These are phyloP conservation scores for Eudyptes chrysolophus DNA, from an alignment of 2,113 vertebrate species.

Conservation along the genomic window DNA sequence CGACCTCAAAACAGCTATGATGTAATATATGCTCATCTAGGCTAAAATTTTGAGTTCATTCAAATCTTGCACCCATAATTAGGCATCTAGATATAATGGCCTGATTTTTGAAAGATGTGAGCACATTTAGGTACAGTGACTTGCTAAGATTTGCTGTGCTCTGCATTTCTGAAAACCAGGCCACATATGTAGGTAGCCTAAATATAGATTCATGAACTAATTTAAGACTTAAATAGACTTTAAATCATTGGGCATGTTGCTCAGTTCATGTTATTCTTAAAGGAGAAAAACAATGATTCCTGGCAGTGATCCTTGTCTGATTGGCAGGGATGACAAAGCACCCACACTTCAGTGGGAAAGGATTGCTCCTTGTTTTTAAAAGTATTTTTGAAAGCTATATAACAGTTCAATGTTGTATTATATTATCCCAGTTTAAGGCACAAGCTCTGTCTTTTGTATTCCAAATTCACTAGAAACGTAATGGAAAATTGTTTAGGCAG, in stretches of 20 bases:
- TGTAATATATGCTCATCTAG: neutral
- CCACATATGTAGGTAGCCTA: constrained; percentile 32
- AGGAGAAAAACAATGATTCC: neutral
- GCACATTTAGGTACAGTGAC: neutral
- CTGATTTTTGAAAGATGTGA: neutral
- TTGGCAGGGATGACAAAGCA: neutral
- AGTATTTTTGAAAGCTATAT: neutral
- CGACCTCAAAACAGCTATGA: neutral
- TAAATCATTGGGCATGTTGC: neutral
- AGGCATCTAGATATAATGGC: constrained; percentile 41
- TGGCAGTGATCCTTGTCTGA: neutral
- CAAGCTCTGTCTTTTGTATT: neutral
- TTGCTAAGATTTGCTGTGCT: neutral
- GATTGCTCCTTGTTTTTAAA: neutral
- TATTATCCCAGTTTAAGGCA: neutral
- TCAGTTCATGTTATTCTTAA: neutral
- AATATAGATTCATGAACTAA: constrained; percentile 32
- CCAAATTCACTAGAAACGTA: neutral
- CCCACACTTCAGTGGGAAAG: neutral
- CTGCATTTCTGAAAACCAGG: constrained; percentile 53
- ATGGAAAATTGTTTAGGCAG: constrained; percentile 1
- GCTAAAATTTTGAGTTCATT: neutral
- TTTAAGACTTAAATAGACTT: neutral
- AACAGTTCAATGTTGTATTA: neutral
- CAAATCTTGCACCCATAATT: neutral